Base-by-base conservation (phyloP, 1,140 invertebrate species). In the Drosophila erecta region DNA sequence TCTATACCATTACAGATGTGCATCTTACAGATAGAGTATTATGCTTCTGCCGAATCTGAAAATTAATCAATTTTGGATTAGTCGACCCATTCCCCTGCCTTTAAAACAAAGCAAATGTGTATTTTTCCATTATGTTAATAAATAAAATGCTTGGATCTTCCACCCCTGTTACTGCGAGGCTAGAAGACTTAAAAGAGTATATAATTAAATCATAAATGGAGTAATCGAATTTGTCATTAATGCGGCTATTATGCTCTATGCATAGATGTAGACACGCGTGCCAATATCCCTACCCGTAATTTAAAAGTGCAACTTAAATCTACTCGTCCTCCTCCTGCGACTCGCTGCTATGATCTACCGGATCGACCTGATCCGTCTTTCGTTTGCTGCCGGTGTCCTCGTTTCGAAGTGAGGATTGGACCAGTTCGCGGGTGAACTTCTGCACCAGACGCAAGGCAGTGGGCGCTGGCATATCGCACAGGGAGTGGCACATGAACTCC, bases 361-460 rank as follows among this genome's bases (percentile, higher is more conserved):
- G 37, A 17, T 67, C 64, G 8, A 37, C 61, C 12, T 57, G 46
- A 35, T 75, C 53, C 6, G 37, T 8, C 51, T 76, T 57, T 24
- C 17, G 49, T 33, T 49, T 55, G 49, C 35, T 49, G 24, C 40
- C 27, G 22, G 20, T 56, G 15, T 8, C 55, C 44, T 72, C 50
- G 38, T 24, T 49, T 2, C 41, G 57, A 10, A 87, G 54, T 3
- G 84, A 47, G 4, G 77, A 79, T 44, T 81, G 80, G 8, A 91
- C 85, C 37, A 92, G 53, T 44, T 92, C 91, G 20, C 75, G 76
- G 12, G 91, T 92, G 59, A 92, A 92, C 60, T 79, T 91, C 40
- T 91, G 86, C 4, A 92, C 76, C 47, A 92, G 53, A 15, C 80
- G 77, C 67, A 92, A 62, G 24, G 92, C 85, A 6, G 60, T 65